phyloP scores from a whole-genome alignment of 2,113 vertebrate species.

The Serinus canaria region DNA sequence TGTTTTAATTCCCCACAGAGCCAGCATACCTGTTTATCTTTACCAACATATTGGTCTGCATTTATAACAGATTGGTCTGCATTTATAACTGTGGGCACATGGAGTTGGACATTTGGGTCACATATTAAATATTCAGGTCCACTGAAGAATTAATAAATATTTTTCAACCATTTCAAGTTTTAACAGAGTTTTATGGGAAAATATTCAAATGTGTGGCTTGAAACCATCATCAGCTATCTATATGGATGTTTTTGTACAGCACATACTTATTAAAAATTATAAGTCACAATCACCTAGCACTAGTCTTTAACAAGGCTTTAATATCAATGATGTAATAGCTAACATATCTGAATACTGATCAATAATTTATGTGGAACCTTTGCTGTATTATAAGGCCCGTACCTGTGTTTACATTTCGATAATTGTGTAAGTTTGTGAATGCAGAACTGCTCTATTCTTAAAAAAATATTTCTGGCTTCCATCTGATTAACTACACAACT shows the following conservation, averaged over 20 bases:
- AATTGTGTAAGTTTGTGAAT: neutral
- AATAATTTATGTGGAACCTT: neutral
- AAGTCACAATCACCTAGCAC: neutral
- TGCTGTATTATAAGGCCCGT: neutral
- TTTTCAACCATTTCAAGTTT: conserved; percentile 14
- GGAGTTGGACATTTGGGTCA: neutral
- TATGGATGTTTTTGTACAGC: neutral
- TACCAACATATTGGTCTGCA: neutral
- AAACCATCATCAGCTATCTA: neutral
- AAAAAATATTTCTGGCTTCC: rapidly evolving
- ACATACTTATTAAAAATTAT: neutral
- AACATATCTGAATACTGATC: neutral
- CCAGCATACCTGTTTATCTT: neutral
- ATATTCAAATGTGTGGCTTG: neutral
- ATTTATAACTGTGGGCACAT: neutral
- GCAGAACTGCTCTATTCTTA: neutral
- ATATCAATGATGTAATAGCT: neutral
- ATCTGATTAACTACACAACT: neutral
- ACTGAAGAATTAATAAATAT: neutral
- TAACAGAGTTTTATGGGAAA: neutral
- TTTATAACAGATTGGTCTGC: neutral
- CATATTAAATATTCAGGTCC: neutral
- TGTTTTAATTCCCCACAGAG: neutral
- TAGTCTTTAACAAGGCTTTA: neutral
- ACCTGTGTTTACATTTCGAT: neutral